Percentiles rank a stretch among this genome's conserved stretches.
Evolutionary conservation across 2,888 invertebrate species (phyloP).

Genomic region (Microchrysa polita): DNA sequence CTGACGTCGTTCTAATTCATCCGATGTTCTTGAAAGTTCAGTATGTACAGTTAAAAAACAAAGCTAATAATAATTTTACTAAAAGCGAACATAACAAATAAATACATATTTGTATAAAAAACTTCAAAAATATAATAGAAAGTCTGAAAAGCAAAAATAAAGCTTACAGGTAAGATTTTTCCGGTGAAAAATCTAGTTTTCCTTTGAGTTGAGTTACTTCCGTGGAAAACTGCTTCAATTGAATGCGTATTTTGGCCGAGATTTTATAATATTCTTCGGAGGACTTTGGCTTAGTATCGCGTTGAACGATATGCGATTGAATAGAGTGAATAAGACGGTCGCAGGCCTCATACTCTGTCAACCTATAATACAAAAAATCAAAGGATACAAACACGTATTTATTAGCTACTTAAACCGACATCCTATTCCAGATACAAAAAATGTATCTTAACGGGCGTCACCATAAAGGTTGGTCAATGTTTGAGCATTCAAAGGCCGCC

Average conservation of each 20-base stretch:
- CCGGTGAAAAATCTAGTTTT: constrained; percentile 67
- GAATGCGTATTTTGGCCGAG: constrained; percentile 69
- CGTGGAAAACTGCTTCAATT: constrained; percentile 70
- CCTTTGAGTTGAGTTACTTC: constrained; percentile 70
- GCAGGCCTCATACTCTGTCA: constrained; percentile 73
- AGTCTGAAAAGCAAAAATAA: constrained; percentile 52
- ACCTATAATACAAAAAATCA: constrained; percentile 66
- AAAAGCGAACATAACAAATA: too few species aligned
- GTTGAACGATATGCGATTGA: constrained; percentile 69
- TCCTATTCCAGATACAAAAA: too few species aligned
- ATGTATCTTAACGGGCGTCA: too few species aligned
- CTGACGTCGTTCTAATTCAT: constrained; percentile 71
- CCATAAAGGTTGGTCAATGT: too few species aligned
- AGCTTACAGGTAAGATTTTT: constrained; percentile 58
- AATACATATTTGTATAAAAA: background rate
- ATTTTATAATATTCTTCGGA: constrained; percentile 69
- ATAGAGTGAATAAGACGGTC: constrained; percentile 72
- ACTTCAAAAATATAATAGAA: background rate
- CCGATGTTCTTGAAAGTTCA: constrained; percentile 66
- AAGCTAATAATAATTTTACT: background rate
- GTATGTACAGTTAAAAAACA: background rate
- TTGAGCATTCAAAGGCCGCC: too few species aligned
- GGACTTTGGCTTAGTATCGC: constrained; percentile 67
- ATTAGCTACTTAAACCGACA: too few species aligned
- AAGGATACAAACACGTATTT: too few species aligned